A percentile compares a stretch with the other conserved stretches of the same genome.
phyloP scores from a whole-genome alignment of 2,888 invertebrate species.

The Melinaea menophilus region DNA sequence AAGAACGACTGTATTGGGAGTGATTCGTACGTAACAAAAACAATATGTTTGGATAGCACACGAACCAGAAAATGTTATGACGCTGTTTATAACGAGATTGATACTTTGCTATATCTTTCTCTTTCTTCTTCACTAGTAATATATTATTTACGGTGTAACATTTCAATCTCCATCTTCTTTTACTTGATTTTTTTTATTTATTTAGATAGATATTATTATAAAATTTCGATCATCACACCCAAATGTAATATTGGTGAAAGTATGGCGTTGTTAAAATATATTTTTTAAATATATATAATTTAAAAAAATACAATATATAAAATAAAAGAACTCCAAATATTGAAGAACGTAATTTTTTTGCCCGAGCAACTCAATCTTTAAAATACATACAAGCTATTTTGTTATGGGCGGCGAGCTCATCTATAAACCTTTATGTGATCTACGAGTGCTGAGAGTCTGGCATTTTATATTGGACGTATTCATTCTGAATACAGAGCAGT shows the following conservation, averaged over 20 bases:
- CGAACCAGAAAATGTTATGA: slow-evolving; percentile 14
- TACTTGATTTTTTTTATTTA: not conserved
- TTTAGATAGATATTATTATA: too few relatives aligned
- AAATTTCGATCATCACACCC: too few relatives aligned
- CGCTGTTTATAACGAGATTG: slow-evolving; percentile 10
- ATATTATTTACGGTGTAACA: not conserved
- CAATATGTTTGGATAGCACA: slow-evolving; percentile 41
- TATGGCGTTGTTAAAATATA: too few relatives aligned
- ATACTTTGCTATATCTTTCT: slow-evolving; percentile 4
- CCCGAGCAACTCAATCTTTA: slow-evolving; percentile 6
- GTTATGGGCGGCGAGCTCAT: slow-evolving; percentile 48
- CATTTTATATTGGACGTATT: slow-evolving; percentile 51
- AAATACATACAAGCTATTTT: slow-evolving; percentile 42
- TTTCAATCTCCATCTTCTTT: not conserved
- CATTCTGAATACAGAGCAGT: slow-evolving; percentile 49
- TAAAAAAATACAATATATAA: too few relatives aligned
- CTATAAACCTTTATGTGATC: slow-evolving; percentile 66
- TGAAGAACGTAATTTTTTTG: too few relatives aligned
- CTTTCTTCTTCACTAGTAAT: slow-evolving; percentile 1
- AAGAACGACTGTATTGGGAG: slow-evolving; percentile 41
- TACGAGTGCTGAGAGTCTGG: slow-evolving; percentile 48
- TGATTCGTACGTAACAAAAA: slow-evolving; percentile 42
- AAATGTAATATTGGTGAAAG: too few relatives aligned
- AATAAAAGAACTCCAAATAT: too few relatives aligned
- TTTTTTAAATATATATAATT: too few relatives aligned